Conservation (phyloP, 30 jellyfish, hydroid and myxozoan genomes). For the Hydractinia symbiolongicarpus region DNA sequence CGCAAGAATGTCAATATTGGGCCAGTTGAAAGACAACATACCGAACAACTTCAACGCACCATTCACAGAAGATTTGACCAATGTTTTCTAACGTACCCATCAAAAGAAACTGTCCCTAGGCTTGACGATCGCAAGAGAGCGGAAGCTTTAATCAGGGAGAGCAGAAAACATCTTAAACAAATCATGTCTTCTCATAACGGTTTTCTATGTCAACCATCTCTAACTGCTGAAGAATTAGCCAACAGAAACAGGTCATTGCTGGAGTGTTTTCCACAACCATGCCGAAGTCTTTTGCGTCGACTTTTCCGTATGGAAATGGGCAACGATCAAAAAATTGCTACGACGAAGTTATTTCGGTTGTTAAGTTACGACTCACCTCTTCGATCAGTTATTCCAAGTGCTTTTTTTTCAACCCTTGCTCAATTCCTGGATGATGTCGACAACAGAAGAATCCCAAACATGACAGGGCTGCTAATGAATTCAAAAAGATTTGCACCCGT, state of each 20-base stretch:
- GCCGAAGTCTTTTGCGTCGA: neutral
- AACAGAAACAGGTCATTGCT: neutral
- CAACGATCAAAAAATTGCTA: neutral
- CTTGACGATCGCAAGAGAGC: neutral
- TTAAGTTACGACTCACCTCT: neutral
- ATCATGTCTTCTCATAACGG: neutral
- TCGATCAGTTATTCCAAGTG: neutral
- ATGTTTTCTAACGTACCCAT: neutral
- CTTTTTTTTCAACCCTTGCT: neutral
- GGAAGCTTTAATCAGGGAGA: neutral
- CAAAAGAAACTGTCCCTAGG: neutral
- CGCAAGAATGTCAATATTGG: neutral
- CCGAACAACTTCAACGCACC: neutral
- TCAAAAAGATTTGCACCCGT: neutral
- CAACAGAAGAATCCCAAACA: neutral
- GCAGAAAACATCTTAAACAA: neutral
- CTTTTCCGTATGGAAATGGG: neutral
- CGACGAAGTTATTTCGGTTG: too few relatives aligned
- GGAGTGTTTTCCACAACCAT: neutral
- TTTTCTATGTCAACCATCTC: neutral
- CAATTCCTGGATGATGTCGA: neutral
- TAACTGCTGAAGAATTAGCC: neutral
- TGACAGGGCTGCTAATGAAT: neutral
- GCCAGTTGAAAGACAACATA: neutral
- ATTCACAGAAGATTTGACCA: neutral